A percentile compares a stretch with the other conserved stretches of the same genome.
These are phyloP conservation scores for Megalonaias nervosa DNA, from an alignment of 1,140 invertebrate genomes.

Conservation along the genomic window DNA sequence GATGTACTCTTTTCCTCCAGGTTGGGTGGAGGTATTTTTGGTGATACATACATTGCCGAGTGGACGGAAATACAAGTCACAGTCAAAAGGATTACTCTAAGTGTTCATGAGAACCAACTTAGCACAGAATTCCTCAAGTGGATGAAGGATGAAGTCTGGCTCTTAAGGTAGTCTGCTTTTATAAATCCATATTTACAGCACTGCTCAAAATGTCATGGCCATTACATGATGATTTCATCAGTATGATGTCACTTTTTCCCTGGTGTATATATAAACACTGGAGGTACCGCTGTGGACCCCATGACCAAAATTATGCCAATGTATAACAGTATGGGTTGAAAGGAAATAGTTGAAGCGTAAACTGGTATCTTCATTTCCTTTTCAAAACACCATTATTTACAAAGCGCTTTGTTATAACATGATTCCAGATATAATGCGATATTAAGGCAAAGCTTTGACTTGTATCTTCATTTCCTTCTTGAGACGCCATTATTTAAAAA, in stretches of 20 bases:
- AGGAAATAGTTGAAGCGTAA: not conserved
- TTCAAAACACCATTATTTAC: too few relatives aligned
- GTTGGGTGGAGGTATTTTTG: conserved; percentile 66
- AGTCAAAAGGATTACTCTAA: conserved; percentile 62
- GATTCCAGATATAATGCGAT: too few relatives aligned
- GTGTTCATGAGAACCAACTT: conserved; percentile 63
- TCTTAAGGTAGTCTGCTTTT: conserved; percentile 42
- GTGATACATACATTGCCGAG: conserved; percentile 64
- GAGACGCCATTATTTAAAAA: too few relatives aligned
- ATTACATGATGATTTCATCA: not conserved
- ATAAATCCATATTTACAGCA: not conserved
- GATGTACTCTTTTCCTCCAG: conserved; percentile 36
- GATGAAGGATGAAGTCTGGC: conserved; percentile 59
- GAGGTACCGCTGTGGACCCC: not conserved
- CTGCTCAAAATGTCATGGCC: not conserved
- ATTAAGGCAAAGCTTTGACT: not conserved
- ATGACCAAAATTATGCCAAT: too few relatives aligned
- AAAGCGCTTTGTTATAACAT: too few relatives aligned
- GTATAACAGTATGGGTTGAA: too few relatives aligned
- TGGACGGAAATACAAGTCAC: conserved; percentile 61
- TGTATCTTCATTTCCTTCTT: too few relatives aligned
- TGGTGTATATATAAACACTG: too few relatives aligned
- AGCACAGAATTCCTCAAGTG: conserved; percentile 46
- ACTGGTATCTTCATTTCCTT: too few relatives aligned
- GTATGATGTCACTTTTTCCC: too few relatives aligned